A percentile compares a stretch with the other conserved stretches of the same genome.
Evolutionary conservation across 1,140 invertebrate species (phyloP).

Genomic region (Penaeus japonicus): DNA sequence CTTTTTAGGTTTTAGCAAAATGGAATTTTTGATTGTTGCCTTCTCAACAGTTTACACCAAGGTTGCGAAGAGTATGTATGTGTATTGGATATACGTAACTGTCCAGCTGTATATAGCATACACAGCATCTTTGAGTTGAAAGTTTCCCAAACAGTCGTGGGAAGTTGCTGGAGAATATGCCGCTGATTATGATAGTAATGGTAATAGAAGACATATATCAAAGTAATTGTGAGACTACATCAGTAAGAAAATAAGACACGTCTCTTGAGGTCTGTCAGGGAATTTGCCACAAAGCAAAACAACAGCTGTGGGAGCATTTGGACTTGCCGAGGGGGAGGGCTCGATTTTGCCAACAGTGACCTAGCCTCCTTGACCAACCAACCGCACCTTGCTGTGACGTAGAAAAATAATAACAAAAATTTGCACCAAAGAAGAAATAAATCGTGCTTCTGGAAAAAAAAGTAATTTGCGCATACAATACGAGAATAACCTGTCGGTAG

Average conservation of each 20-base stretch:
- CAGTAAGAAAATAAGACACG: slow-evolving; percentile 57
- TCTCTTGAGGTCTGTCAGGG: slow-evolving; percentile 53
- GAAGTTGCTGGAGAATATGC: slow-evolving; percentile 39
- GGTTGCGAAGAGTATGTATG: slow-evolving; percentile 56
- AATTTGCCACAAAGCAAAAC: slow-evolving; percentile 53
- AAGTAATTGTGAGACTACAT: slow-evolving; percentile 50
- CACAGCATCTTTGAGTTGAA: slow-evolving; percentile 35
- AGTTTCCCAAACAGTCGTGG: slow-evolving; percentile 35
- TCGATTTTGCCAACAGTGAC: slow-evolving; percentile 30
- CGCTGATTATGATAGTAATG: slow-evolving; percentile 49
- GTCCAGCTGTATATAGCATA: slow-evolving; percentile 49
- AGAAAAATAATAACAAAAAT: slow-evolving; percentile 30
- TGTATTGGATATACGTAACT: slow-evolving; percentile 44
- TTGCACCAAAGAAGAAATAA: slow-evolving; percentile 30
- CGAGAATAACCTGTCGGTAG: slow-evolving; percentile 23
- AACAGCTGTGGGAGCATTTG: slow-evolving; percentile 52
- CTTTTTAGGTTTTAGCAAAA: not conserved
- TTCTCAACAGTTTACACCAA: slow-evolving; percentile 54
- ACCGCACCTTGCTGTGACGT: slow-evolving; percentile 31
- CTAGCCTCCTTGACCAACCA: slow-evolving; percentile 27
- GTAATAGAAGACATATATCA: slow-evolving; percentile 50
- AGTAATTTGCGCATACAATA: slow-evolving; percentile 23
- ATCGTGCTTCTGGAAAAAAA: slow-evolving; percentile 16
- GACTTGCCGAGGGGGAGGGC: slow-evolving; percentile 45
- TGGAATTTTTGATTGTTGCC: slow-evolving; percentile 45